Conservation (phyloP, 2,797 vertebrate genomes). For the Pachyuromys duprasi region DNA sequence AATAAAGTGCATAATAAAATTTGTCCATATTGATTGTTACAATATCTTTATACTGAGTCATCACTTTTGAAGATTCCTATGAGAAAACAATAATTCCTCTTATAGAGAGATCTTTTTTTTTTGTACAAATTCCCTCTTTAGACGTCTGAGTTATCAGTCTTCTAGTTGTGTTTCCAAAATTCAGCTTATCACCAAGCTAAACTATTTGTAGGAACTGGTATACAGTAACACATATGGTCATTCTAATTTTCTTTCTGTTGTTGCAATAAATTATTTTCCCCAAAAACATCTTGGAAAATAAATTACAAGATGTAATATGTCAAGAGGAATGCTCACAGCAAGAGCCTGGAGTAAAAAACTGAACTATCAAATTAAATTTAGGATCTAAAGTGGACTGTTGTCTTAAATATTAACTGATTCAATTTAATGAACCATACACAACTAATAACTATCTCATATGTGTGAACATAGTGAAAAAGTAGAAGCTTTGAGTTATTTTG, state of each 20-base stretch:
- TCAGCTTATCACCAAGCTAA: not conserved
- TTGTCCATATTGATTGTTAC: not conserved
- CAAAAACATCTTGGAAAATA: not conserved
- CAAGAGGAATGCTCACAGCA: not conserved
- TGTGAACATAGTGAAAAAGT: not conserved
- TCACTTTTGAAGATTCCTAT: not conserved
- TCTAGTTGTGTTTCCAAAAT: not conserved
- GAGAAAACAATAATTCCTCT: not conserved
- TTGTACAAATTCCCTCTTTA: not conserved
- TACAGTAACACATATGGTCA: not conserved
- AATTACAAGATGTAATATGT: not conserved
- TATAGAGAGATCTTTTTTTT: not conserved
- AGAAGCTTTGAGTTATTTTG: not conserved
- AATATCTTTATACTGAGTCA: not conserved
- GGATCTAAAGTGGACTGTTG: not conserved
- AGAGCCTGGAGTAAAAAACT: not conserved
- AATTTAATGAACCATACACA: no score
- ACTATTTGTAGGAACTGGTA: not conserved
- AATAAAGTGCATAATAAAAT: no score
- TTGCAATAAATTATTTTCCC: not conserved
- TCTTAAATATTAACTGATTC: not conserved
- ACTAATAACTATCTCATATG: not conserved
- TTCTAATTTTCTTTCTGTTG: not conserved
- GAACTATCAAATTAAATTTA: not conserved
- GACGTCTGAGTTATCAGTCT: not conserved